Evolutionary conservation across 2,113 vertebrate genomes (phyloP).

Genomic region (Eptesicus fuscus): DNA sequence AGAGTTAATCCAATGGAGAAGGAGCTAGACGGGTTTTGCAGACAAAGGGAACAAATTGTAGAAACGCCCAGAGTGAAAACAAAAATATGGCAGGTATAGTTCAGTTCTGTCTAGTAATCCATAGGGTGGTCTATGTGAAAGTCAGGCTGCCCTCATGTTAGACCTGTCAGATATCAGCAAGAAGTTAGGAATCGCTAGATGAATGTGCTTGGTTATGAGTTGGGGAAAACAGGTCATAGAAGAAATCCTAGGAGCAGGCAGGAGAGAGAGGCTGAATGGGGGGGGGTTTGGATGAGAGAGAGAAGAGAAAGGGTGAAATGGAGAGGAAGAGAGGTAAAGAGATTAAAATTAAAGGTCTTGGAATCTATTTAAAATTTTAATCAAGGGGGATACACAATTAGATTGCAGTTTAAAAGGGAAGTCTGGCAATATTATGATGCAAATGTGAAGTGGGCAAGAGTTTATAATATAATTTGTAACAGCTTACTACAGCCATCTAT

Average conservation of each 20-base stretch:
- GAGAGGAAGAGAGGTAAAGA: not conserved
- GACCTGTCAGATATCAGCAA: not conserved
- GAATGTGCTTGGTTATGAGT: not conserved
- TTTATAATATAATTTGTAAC: not conserved
- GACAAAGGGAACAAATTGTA: not conserved
- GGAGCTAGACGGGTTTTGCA: rapidly evolving
- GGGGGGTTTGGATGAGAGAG: not conserved
- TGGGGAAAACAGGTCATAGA: not conserved
- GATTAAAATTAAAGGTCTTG: not conserved
- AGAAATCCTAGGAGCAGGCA: not conserved
- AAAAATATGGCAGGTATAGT: not conserved
- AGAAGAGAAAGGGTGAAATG: not conserved
- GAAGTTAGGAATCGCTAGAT: not conserved
- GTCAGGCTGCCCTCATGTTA: not conserved
- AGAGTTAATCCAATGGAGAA: not conserved
- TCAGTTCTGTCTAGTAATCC: not conserved
- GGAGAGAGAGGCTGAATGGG: not conserved
- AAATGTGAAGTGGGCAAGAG: not conserved
- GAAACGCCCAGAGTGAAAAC: not conserved
- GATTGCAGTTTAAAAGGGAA: not conserved
- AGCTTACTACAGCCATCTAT: not conserved
- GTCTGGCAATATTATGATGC: not conserved
- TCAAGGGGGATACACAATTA: not conserved
- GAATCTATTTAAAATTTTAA: not conserved
- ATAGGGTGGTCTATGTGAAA: not conserved